Conservation (phyloP, 2,797 vertebrate genomes). For the Gorsachius magnificus region DNA sequence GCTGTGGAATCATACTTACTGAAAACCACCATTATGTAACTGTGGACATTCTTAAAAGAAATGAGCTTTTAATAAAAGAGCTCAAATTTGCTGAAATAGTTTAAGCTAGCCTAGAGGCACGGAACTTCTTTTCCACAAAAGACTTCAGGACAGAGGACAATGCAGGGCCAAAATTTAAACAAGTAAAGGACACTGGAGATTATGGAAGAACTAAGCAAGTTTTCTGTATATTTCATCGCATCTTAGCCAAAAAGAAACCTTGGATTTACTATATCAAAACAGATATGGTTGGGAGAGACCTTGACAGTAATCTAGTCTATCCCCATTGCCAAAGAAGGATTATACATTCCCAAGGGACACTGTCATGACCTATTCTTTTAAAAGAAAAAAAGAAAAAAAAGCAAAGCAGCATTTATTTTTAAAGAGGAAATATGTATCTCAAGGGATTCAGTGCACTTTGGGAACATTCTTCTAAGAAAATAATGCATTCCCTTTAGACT, state of each 20-base stretch:
- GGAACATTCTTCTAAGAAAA: conserved; percentile 52
- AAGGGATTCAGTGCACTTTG: conserved; percentile 32
- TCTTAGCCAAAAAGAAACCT: not conserved
- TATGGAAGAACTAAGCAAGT: not conserved
- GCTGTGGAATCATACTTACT: not conserved
- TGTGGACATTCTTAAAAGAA: not conserved
- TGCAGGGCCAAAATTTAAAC: not conserved
- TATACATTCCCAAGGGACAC: not conserved
- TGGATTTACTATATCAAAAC: not conserved
- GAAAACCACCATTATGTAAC: not conserved
- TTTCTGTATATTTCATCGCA: not conserved
- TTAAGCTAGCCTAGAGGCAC: not conserved
- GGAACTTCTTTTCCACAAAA: not conserved
- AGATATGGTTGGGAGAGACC: not conserved
- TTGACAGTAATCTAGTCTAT: not conserved
- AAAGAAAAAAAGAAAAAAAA: not conserved
- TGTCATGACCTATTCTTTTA: conserved; percentile 16
- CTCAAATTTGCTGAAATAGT: not conserved
- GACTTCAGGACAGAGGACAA: not conserved
- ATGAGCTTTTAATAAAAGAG: not conserved
- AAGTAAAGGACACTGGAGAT: not conserved
- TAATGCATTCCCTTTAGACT: not conserved
- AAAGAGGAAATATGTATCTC: conserved; percentile 47
- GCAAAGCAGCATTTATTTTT: conserved; percentile 34
- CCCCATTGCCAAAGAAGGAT: not conserved